phyloP scores from a whole-genome alignment of 1,140 invertebrate species.

The Scaptomyza pallida region DNA sequence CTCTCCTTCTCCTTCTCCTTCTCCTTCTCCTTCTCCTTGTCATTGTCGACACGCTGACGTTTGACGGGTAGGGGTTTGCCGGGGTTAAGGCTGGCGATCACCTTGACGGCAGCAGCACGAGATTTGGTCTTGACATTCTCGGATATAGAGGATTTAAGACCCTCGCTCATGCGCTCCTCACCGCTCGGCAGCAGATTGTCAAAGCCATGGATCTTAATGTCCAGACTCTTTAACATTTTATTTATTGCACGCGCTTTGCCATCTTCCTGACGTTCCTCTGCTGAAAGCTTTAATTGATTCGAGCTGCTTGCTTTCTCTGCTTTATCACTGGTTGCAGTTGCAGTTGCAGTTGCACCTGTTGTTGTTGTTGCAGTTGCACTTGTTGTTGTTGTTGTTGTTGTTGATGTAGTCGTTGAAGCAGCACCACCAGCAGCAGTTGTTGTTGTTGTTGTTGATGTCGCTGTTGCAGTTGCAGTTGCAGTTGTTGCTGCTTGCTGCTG shows the following conservation, averaged over 20 bases:
- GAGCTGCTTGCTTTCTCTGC: conserved; percentile 3
- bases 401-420: no score
- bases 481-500: conserved; percentile 8
- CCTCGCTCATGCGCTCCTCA: conserved; percentile 62
- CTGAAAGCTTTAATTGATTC: conserved; percentile 28
- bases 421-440: conserved; percentile 1
- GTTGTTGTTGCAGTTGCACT: conserved; percentile 1
- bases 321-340: conserved; percentile 5
- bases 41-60: conserved; percentile 51
- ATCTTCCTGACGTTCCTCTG: conserved; percentile 70
- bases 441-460: conserved; percentile 10
- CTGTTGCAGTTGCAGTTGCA: not conserved
- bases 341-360: conserved; percentile 1
- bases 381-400: conserved; percentile 4
- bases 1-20: conserved; percentile 2
- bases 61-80: conserved; percentile 49
- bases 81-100: conserved; percentile 73
- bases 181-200: conserved; percentile 77
- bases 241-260: conserved; percentile 79
- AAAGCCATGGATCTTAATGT: conserved; percentile 83
- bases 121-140: conserved; percentile 84
- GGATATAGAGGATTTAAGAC: conserved; percentile 83
- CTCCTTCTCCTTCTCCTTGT: conserved; percentile 3
- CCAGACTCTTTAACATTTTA: conserved; percentile 83
- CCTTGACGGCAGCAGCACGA: conserved; percentile 77